phyloP scores from a whole-genome alignment of 1,140 invertebrate genomes.

The Cryptotermes secundus region DNA sequence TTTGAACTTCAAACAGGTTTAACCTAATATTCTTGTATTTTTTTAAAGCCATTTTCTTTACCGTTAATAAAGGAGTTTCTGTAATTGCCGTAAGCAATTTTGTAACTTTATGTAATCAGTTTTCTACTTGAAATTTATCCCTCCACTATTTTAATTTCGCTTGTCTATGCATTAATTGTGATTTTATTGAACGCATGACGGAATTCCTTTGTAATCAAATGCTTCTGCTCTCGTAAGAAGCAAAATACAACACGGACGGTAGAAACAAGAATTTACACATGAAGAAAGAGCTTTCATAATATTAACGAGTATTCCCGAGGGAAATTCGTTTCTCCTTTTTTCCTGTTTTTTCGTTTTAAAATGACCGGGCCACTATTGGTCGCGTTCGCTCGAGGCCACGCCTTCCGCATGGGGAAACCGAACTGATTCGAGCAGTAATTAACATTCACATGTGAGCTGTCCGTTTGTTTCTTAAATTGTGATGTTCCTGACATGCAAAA shows the following conservation, averaged over 20 bases:
- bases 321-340: background rate
- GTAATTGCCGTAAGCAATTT: no score
- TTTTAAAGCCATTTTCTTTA: no score
- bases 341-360: background rate
- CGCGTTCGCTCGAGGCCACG: background rate
- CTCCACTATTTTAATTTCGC: no score
- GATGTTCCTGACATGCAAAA: background rate
- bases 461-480: conserved; percentile 16
- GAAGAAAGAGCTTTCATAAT: background rate
- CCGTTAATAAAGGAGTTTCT: no score
- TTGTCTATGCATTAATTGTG: no score
- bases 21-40: no score
- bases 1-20: no score
- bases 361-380: background rate
- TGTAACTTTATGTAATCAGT: no score
- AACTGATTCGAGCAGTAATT: background rate
- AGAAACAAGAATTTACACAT: background rate
- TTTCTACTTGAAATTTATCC: no score
- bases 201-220: background rate
- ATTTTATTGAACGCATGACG: no score
- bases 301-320: background rate
- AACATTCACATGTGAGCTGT: background rate
- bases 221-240: background rate
- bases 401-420: background rate
- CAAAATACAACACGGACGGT: background rate